A percentile compares a stretch with the other conserved stretches of the same genome.
phyloP scores from a whole-genome alignment of 37 sponge, comb jelly and placozoan species.

The Bolinopsis microptera region DNA sequence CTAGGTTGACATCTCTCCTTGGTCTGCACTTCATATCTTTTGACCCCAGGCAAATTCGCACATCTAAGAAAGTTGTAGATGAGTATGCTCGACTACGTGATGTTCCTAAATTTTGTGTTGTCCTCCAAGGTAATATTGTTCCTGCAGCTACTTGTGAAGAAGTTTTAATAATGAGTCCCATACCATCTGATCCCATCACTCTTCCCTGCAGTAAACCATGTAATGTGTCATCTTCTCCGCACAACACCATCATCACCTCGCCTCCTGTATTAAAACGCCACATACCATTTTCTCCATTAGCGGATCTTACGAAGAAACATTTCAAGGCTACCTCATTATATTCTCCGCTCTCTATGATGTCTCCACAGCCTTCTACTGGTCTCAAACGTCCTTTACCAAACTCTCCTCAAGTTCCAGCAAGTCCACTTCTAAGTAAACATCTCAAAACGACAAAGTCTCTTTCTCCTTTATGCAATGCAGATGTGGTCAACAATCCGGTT shows the following conservation, averaged over 20 bases:
- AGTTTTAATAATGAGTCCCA: not conserved
- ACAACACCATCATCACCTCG: not conserved
- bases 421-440: not conserved
- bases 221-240: too few species aligned
- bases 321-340: not conserved
- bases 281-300: not conserved
- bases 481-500: not conserved
- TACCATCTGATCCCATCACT: not conserved
- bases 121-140: not conserved
- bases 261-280: not conserved
- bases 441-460: not conserved
- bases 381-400: not conserved
- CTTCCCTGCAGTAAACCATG: too few species aligned
- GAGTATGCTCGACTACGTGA: not conserved
- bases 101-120: not conserved
- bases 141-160: not conserved
- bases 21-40: not conserved
- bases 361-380: too few species aligned
- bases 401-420: not conserved
- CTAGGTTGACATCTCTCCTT: not conserved
- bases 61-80: not conserved
- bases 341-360: not conserved
- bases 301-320: not conserved
- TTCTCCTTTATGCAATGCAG: not conserved
- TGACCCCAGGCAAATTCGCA: not conserved